A percentile compares a stretch with the other conserved stretches of the same genome.
phyloP scores from a whole-genome alignment of 2,113 vertebrate species.

The western clawed frog (Xenopus tropicalis) region UCB_Xtro_10.0 CM004450.2:74057501-74058000 shows the following conservation, averaged over 20 bases:
- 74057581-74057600: constrained; percentile 78
- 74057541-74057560: too few species aligned
- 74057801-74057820: constrained; percentile 88
- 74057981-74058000: background rate
- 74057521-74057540: too few species aligned
- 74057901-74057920: constrained; percentile 85
- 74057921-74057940: constrained; percentile 88
- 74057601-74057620: constrained; percentile 86
- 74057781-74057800: constrained; percentile 53
- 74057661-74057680: constrained; percentile 46
- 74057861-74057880: constrained; percentile 90
- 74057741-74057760: too few species aligned
- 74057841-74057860: constrained; percentile 90
- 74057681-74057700: too few species aligned
- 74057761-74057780: too few species aligned
- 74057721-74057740: too few species aligned
- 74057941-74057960: constrained; percentile 61
- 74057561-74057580: background rate
- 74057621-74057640: constrained; percentile 84
- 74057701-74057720: too few species aligned
- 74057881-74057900: constrained; percentile 91
- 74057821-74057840: constrained; percentile 86
- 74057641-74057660: constrained; percentile 85
- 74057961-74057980: too few species aligned
- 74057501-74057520: background rate